Evolutionary conservation across 2,113 vertebrate genomes (phyloP).

Genomic region (Corvus cornix): DNA sequence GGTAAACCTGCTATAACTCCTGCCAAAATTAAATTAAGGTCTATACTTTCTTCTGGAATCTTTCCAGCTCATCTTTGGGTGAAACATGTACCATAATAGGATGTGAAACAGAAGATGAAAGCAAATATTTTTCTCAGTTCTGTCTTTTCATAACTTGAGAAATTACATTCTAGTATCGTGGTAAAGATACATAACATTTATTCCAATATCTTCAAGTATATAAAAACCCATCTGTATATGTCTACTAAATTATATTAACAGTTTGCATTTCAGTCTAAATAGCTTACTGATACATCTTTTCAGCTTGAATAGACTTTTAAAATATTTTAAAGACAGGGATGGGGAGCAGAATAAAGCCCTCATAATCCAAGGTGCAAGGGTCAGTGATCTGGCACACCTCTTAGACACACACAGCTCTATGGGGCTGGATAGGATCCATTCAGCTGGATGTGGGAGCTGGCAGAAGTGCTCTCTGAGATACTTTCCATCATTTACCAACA

Average conservation of each 20-base stretch:
- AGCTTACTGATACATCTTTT: not conserved
- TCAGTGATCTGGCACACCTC: not conserved
- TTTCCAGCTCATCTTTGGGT: slow-evolving; percentile 35
- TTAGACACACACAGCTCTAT: fast-evolving
- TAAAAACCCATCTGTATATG: not conserved
- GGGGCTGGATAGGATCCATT: not conserved
- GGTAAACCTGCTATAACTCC: not conserved
- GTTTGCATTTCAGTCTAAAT: not conserved
- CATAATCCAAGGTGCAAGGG: not conserved
- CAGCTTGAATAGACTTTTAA: not conserved
- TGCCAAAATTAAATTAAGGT: slow-evolving; percentile 38
- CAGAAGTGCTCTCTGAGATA: not conserved
- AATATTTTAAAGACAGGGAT: not conserved
- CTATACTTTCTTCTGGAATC: not conserved
- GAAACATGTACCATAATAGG: not conserved
- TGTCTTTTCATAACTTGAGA: not conserved
- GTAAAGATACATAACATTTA: not conserved
- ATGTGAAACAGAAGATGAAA: slow-evolving; percentile 16
- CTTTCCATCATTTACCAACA: not conserved
- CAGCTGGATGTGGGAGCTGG: not conserved
- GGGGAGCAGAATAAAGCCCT: not conserved
- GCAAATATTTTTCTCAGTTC: not conserved
- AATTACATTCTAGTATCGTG: not conserved
- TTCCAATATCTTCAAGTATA: not conserved
- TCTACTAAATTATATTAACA: not conserved